Evolutionary conservation across 2,888 invertebrate species (phyloP).

Genomic region (Merodon equestris): DNA sequence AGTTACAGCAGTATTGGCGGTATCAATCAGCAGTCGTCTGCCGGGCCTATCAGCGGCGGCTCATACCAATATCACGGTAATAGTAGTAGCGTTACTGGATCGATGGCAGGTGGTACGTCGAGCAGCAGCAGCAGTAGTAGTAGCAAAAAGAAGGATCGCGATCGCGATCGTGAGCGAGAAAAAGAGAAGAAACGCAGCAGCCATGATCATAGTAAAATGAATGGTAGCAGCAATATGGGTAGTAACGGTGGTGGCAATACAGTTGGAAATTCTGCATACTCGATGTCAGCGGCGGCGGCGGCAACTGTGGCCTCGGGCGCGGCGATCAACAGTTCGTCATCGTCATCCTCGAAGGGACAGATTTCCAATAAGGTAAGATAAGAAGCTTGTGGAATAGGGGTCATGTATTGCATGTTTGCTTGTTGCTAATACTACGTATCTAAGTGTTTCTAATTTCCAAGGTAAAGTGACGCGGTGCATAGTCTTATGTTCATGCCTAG

Average conservation of each 20-base stretch:
- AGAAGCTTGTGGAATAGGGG: too few relatives aligned
- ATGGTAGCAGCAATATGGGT: slow-evolving; percentile 70
- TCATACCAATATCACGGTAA: slow-evolving; percentile 48
- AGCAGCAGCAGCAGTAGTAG: slow-evolving; percentile 66
- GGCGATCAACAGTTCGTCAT: slow-evolving; percentile 41
- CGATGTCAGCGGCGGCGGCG: slow-evolving; percentile 42
- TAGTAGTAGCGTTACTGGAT: too few relatives aligned
- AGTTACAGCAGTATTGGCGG: slow-evolving; percentile 74
- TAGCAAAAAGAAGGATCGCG: slow-evolving; percentile 77
- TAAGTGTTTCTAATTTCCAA: too few relatives aligned
- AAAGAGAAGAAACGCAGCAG: slow-evolving; percentile 75
- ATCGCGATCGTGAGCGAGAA: slow-evolving; percentile 74
- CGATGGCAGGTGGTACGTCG: slow-evolving; percentile 35
- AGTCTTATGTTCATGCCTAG: too few relatives aligned
- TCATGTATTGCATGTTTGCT: too few relatives aligned
- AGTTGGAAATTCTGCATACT: slow-evolving; percentile 30
- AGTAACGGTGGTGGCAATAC: slow-evolving; percentile 51
- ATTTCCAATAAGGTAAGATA: slow-evolving; percentile 73
- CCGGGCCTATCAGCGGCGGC: slow-evolving; percentile 5
- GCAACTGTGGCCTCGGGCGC: slow-evolving; percentile 32
- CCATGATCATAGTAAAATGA: slow-evolving; percentile 75
- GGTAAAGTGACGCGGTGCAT: too few relatives aligned
- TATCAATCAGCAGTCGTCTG: slow-evolving; percentile 28
- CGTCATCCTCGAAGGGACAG: slow-evolving; percentile 70
- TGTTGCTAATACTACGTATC: too few relatives aligned